Evolutionary conservation across 1,140 invertebrate genomes (phyloP), one percentile per base, ranked within the genome.

Genomic region (Archivesica marissinica): DNA sequence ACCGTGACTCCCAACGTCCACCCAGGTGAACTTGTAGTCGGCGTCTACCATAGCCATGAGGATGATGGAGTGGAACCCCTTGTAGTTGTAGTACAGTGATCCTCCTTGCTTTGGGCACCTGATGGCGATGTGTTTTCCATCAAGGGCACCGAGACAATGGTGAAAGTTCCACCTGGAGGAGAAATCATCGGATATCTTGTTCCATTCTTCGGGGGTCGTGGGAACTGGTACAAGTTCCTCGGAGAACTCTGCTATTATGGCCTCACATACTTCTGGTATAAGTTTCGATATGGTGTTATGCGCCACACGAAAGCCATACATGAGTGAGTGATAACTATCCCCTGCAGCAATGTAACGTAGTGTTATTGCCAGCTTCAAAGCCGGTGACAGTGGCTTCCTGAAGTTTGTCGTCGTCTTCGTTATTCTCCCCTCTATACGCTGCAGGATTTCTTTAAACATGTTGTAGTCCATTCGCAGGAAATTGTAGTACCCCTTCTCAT

Each of bases 321-420:
- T 52, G 30, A 86, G 64, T 28, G 54, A 54, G 28, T 33, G 38
- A 64, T 86, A 86, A 2, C 23, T 47, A 52, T 68, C 52, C 35
- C 85, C 85, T 56, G 79, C 30, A 68, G 80, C 80, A 33, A 84
- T 59, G 74, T 76, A 50, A n/a, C 80, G 3, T 2, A 83, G 59
- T 39, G 85, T 87, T 30, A 68, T 38, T 30, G 85, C 85, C 35
- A 87, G 70, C 54, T 84, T 83, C 95, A 47, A 98, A 92, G 88
- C 98, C 97, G 1, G 98, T n/a, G n/a, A n/a, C n/a, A n/a, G n/a
- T n/a, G n/a, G n/a, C n/a, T n/a, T n/a, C 74, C 41, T 70, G 61
- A 68, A 77, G 33, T 76, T 74, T 59, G 64, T 59, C 28, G 38
- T 70, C 56, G 41, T 38, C n/a, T 70, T 85, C 47, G 54, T 3